Evolutionary conservation across 2,888 invertebrate genomes (phyloP), one percentile per base, ranked within the genome.

Genomic region (Oscheius myriophilus): DNA sequence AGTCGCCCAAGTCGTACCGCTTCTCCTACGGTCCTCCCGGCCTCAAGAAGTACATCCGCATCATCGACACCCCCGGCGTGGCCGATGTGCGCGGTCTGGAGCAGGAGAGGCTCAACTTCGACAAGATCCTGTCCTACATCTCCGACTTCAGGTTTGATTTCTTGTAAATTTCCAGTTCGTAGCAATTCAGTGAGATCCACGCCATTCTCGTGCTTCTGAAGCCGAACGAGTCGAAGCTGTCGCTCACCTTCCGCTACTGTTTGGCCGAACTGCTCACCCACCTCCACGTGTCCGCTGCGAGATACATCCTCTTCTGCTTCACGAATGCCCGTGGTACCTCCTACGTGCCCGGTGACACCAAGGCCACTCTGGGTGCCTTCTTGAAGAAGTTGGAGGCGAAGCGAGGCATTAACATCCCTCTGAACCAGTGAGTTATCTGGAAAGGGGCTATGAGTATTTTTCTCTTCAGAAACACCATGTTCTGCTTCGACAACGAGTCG

Each of bases 251-350:
- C 63, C 53, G 72, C 42, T 82, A 75, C 54, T 82, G 82, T 67
- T 65, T 82, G 59, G 67, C 70, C n/a, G 76, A 83, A 53, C 43
- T 82, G 23, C 61, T 82, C 18, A 66, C 67, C 4, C 69, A 82
- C 42, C 65, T 82, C 54, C 78, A 83, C 62, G 63, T 64, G 49
- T 62, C 54, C 25, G 81, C 81, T 16, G 64, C 68, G 18, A 55
- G 67, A 39, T 83, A 83, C 64, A 81, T 82, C 33, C 58, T 79
- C 12, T 82, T 82, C 59, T 63, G 70, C 23, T 82, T 83, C 66
- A 83, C 82, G 41, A 77, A 82, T 51, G 39, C 76, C 6, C 46
- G 59, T 61, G 7, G 45, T 2, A 63, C 67, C 23, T 21, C 26
- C 33, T 76, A 70, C 54, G 26, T 21, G 1, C 58, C 73, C 18